These are phyloP conservation scores for Tapirus terrestris DNA, from an alignment of 2,113 vertebrate species.

Conservation along the genomic window DNA sequence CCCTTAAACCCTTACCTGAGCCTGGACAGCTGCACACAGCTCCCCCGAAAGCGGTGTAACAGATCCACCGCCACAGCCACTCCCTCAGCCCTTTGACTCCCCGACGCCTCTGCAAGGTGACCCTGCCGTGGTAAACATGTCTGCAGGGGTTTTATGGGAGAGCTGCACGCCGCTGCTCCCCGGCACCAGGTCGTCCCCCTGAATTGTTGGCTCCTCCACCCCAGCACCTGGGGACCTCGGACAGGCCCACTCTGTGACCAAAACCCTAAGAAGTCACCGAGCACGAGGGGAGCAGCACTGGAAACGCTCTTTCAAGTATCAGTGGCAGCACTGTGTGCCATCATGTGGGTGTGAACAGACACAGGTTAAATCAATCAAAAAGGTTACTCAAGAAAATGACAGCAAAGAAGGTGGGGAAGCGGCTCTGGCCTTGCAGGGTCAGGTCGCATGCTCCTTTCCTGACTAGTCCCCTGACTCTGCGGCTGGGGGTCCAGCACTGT, in stretches of 20 bases:
- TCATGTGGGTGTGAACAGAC: neutral
- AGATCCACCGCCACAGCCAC: neutral
- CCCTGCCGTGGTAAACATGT: neutral
- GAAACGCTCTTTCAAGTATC: too few species aligned
- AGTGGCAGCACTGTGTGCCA: neutral
- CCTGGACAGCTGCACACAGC: neutral
- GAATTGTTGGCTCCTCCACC: neutral
- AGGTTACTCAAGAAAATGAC: neutral
- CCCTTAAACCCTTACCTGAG: too few species aligned
- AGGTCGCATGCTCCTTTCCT: neutral
- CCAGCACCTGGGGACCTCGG: neutral
- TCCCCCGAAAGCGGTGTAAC: neutral
- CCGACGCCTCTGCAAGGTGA: neutral
- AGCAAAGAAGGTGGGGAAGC: accelerated
- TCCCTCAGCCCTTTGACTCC: neutral
- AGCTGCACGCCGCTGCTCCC: neutral
- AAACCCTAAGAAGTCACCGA: neutral
- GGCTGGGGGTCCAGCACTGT: neutral
- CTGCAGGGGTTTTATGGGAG: neutral
- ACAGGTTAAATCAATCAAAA: neutral
- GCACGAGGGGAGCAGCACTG: too few species aligned
- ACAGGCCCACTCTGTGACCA: neutral
- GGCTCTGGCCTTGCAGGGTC: neutral
- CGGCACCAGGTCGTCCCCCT: accelerated
- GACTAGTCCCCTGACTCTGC: neutral